Base-by-base conservation (phyloP, 2,888 invertebrate genomes). In the Lithophane leautieri region DNA sequence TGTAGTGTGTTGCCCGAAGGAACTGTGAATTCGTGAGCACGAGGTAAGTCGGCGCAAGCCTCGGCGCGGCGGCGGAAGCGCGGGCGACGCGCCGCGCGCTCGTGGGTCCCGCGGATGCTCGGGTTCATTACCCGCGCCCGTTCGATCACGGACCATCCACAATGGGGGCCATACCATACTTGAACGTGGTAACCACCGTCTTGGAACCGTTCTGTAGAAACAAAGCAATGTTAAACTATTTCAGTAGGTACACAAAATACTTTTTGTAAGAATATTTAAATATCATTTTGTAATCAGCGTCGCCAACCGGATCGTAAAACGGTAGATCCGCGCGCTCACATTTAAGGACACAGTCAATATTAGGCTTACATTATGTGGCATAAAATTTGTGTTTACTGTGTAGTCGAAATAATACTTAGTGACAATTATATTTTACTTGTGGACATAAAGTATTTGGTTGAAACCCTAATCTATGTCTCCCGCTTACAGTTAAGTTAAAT, bases 61-160 rank as follows among this genome's bases (percentile, higher is more conserved):
- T 77, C 65, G 81, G 82, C 86, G 50, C 44, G 44, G 47, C 50
- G 80, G 82, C 75, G 81, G 79, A 76, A 76, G 83, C 84, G 80
- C 86, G 83, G 71, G 68, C 81, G 84, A 75, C 81, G 85, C 79
- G 78, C 86, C 77, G 83, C 83, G 81, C 81, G 85, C 78, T 89
- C 90, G 88, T 89, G 91, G 89, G 89, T 91, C 93, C 92, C 92
- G 93, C 92, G 90, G 91, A 91, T 91, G 91, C 90, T 90, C 89
- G 94, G 92, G 96, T 95, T 95, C 95, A 96, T 93, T 95, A 96
- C 93, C 95, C 95, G 95, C 91, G 91, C 91, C 92, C 90, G 91
- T 89, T 90, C 92, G 90, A 89, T 88, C 92, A 90, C 89, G 86
- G 86, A 88, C 92, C 90, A 91, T 92, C 92, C 90, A 92, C 94